Conservation (phyloP, 2,888 invertebrate species). For the Chromoteleia sp. region DNA sequence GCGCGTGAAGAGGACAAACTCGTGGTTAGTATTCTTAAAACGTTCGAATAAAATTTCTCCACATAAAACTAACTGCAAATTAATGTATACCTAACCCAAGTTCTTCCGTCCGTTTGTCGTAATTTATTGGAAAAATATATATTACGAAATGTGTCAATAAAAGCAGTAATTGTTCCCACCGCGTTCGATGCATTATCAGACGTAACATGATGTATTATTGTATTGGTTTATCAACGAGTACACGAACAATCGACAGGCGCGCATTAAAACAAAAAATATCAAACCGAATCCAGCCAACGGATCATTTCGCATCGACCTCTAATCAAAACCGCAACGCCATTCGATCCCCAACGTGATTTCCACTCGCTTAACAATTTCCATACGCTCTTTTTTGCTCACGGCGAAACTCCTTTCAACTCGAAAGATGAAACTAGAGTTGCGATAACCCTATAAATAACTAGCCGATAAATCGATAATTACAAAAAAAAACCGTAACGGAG, state of each 20-base stretch:
- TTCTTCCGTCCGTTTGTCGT: too few species aligned
- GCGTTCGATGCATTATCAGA: too few species aligned
- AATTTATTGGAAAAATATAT: too few species aligned
- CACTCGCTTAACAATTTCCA: constrained; percentile 29
- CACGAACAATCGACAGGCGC: background rate
- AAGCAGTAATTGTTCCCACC: too few species aligned
- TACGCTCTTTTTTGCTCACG: constrained; percentile 2
- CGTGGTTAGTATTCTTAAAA: too few species aligned
- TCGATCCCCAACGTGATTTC: constrained; percentile 10
- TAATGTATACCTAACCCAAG: too few species aligned
- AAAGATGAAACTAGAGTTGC: constrained; percentile 52
- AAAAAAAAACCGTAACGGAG: constrained; percentile 11
- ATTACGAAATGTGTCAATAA: too few species aligned
- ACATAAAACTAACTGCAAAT: too few species aligned
- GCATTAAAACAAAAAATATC: constrained; percentile 11
- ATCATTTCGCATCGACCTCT: constrained; percentile 14
- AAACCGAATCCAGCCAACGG: constrained; percentile 26
- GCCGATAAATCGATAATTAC: constrained; percentile 65
- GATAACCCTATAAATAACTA: constrained; percentile 62
- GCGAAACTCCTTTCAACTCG: constrained; percentile 11
- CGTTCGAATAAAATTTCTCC: too few species aligned
- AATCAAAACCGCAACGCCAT: constrained; percentile 26
- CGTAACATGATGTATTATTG: background rate
- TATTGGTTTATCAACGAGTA: too few species aligned
- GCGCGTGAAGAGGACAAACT: too few species aligned